These are phyloP conservation scores for Gymnodraco acuticeps DNA, from an alignment of 2,797 vertebrate species.

Conservation along the genomic window DNA sequence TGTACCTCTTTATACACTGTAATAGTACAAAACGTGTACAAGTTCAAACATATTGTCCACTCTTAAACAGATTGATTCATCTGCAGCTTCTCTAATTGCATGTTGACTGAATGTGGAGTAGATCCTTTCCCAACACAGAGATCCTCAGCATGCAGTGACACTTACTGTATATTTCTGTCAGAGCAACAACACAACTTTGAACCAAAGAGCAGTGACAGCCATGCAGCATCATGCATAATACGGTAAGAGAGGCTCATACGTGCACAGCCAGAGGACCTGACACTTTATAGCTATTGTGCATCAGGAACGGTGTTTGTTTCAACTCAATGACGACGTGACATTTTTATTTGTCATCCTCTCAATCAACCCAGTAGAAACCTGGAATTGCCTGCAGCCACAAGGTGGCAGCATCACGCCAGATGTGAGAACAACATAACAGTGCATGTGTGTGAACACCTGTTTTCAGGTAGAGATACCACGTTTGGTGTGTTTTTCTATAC, in stretches of 20 bases:
- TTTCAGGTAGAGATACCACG: neutral
- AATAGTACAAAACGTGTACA: no score
- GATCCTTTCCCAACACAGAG: constrained; percentile 10
- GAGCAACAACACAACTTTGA: constrained; percentile 11
- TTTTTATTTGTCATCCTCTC: neutral
- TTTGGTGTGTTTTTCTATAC: constrained; percentile 70
- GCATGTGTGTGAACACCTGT: neutral
- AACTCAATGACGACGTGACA: no score
- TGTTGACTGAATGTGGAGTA: constrained; percentile 60
- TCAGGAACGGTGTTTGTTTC: neutral
- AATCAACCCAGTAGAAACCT: neutral
- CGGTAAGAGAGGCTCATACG: constrained; percentile 21
- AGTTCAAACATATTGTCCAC: no score
- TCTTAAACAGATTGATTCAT: no score
- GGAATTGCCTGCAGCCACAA: constrained; percentile 32
- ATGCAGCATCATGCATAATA: constrained; percentile 55
- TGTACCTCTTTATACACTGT: neutral
- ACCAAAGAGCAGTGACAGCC: neutral
- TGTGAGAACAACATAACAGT: neutral
- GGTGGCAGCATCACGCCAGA: constrained; percentile 25
- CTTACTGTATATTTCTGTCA: constrained; percentile 14
- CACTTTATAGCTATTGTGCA: neutral
- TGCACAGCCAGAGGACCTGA: constrained; percentile 9
- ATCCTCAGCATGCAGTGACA: constrained; percentile 37
- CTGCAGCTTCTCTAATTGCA: neutral